Percentiles rank a stretch among this genome's conserved stretches.
phyloP scores from a whole-genome alignment of 2,113 vertebrate species.

The Ginglymostoma cirratum region DNA sequence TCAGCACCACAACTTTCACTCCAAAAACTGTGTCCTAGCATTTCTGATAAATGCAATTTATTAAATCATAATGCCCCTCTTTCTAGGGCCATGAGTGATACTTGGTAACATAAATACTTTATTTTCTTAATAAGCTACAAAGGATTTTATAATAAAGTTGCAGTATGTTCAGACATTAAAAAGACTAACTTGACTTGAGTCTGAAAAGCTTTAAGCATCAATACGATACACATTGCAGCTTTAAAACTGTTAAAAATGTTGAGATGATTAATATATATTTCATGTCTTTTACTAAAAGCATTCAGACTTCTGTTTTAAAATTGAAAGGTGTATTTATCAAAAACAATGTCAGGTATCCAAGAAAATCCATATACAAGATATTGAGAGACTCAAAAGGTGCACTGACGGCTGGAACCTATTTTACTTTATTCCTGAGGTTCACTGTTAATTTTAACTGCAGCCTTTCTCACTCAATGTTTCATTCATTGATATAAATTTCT shows the following conservation, averaged over 20 bases:
- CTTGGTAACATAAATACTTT: slow-evolving; percentile 26
- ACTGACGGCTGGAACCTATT: slow-evolving; percentile 28
- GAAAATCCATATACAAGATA: slow-evolving; percentile 38
- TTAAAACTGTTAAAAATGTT: slow-evolving; percentile 36
- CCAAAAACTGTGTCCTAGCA: neutral
- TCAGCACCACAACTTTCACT: neutral
- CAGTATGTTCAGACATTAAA: slow-evolving; percentile 7
- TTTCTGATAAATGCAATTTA: slow-evolving; percentile 3
- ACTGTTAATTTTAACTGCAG: slow-evolving; percentile 35
- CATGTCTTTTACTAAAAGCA: slow-evolving; percentile 35
- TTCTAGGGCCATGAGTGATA: neutral
- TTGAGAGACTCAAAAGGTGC: slow-evolving; percentile 29
- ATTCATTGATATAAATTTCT: slow-evolving; percentile 31
- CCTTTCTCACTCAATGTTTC: slow-evolving; percentile 17
- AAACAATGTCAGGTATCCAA: slow-evolving; percentile 34
- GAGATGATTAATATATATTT: slow-evolving; percentile 38
- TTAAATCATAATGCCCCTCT: neutral
- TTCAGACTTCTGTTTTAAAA: slow-evolving; percentile 25
- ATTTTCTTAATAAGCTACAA: slow-evolving; percentile 25
- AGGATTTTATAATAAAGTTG: slow-evolving; percentile 25
- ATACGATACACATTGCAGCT: slow-evolving; percentile 23
- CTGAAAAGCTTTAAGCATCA: slow-evolving; percentile 1
- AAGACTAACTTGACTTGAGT: neutral
- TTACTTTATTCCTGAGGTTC: slow-evolving; percentile 37
- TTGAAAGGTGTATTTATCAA: slow-evolving; percentile 38